phyloP scores from a whole-genome alignment of 2,113 vertebrate genomes.

The Poicephalus gulielmi region DNA sequence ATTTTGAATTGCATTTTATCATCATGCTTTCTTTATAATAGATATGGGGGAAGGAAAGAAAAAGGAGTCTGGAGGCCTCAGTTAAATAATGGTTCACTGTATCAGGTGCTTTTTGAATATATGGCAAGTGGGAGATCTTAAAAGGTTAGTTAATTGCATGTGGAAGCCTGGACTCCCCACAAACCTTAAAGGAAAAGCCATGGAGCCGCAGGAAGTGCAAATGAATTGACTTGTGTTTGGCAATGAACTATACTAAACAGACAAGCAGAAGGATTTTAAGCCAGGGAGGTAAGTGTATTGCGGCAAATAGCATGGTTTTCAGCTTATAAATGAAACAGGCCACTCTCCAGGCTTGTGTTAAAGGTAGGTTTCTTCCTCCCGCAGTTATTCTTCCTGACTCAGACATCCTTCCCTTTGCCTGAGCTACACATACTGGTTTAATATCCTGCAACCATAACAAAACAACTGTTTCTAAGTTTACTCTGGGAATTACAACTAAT shows the following conservation, averaged over 20 bases:
- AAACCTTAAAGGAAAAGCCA: not conserved
- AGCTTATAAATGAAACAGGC: fast-evolving
- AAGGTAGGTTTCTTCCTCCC: not conserved
- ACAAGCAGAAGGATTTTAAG: not conserved
- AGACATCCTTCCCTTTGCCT: not conserved
- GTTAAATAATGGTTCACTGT: not conserved
- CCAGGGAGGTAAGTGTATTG: not conserved
- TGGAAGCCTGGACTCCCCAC: not conserved
- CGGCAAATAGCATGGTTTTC: not conserved
- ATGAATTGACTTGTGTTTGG: not conserved
- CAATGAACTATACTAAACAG: not conserved
- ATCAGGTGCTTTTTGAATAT: not conserved
- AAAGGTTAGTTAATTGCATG: not conserved
- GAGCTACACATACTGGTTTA: not conserved
- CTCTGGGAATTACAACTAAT: not conserved
- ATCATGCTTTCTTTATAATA: not conserved
- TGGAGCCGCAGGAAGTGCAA: not conserved
- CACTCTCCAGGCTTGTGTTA: not conserved
- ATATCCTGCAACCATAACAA: not conserved
- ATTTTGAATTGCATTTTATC: not conserved
- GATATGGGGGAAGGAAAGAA: fast-evolving
- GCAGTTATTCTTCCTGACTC: not conserved
- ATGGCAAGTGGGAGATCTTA: not conserved
- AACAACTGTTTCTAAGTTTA: not conserved
- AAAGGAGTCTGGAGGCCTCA: not conserved